Evolutionary conservation across 2,113 vertebrate genomes (phyloP), one percentile per base, ranked within the genome.

Genomic region (Odontophorus gujanensis): DNA sequence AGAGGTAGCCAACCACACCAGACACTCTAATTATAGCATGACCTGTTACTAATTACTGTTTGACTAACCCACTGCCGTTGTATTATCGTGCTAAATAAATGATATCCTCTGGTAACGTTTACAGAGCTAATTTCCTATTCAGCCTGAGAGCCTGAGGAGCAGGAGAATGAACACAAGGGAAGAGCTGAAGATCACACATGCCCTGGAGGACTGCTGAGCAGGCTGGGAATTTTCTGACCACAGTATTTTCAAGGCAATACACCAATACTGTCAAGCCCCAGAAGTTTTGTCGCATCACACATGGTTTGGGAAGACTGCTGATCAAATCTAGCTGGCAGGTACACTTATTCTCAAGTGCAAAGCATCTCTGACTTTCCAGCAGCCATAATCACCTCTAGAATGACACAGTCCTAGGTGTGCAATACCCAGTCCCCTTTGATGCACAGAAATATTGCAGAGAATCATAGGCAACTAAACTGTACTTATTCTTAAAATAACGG

Each of bases 31-130:
- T 96, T 95, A 80, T 0, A 93, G 74, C 78, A 42, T 26, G 86
- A 78, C 81, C 90, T 73, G 90, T 71, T 69, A 78, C 92, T 96
- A 95, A 96, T 96, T 81, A 88, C 55, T 82, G 77, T 92, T 92
- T 95, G 89, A 84, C 79, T 86, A 86, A 86, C 73, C 38, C 85
- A 45, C 73, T 21, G 73, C 86, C 81, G 87, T 62, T 74, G 71
- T 34, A 68, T 92, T 73, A 73, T 76, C 5, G 1, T n/a, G 6
- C 78, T 93, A 32, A 85, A 80, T 77, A 93, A 93, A 90, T 50
- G 58, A 55, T 26, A 50, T 14, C 22, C 68, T 34, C 65, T 10
- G 63, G 75, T 13, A 28, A 36, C 26, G 34, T 74, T 83, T 73
- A 71, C 72, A 53, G 79, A 77, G 42, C 47, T 48, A 72, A 73